Conservation (phyloP, 2,797 vertebrate genomes). For the Acrossocheilus fasciatus region DNA sequence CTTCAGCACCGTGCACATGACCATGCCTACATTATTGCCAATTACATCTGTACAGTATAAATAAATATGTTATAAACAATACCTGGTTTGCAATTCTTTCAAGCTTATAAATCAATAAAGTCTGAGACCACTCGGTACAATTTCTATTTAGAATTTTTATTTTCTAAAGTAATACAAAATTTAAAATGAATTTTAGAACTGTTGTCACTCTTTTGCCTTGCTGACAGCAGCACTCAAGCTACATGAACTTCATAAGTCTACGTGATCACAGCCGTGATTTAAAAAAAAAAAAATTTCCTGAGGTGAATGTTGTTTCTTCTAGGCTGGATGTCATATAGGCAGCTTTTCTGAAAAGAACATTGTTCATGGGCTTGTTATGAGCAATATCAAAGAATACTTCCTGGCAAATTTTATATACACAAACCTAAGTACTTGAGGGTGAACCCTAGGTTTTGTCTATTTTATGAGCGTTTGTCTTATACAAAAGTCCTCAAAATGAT, state of each 20-base stretch:
- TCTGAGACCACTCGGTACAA: background rate
- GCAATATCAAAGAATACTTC: background rate
- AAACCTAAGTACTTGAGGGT: background rate
- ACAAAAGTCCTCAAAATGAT: background rate
- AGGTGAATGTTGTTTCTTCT: background rate
- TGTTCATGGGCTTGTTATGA: background rate
- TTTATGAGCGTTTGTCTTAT: background rate
- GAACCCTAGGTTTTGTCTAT: background rate
- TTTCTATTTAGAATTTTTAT: background rate
- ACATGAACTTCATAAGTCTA: background rate
- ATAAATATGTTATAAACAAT: constrained; percentile 43
- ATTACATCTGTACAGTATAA: constrained; percentile 66
- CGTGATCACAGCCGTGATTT: background rate
- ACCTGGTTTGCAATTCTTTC: background rate
- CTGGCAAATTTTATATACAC: background rate
- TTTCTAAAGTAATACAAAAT: background rate
- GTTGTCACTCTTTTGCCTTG: background rate
- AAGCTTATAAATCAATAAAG: background rate
- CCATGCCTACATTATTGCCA: constrained; percentile 66
- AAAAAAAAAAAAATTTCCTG: no score
- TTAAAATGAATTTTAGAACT: background rate
- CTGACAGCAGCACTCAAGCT: background rate
- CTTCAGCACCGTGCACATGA: constrained; percentile 43
- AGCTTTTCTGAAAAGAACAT: background rate
- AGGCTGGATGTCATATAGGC: no score